phyloP scores from a whole-genome alignment of 2,888 invertebrate genomes.

The Mythimna ferrago region DNA sequence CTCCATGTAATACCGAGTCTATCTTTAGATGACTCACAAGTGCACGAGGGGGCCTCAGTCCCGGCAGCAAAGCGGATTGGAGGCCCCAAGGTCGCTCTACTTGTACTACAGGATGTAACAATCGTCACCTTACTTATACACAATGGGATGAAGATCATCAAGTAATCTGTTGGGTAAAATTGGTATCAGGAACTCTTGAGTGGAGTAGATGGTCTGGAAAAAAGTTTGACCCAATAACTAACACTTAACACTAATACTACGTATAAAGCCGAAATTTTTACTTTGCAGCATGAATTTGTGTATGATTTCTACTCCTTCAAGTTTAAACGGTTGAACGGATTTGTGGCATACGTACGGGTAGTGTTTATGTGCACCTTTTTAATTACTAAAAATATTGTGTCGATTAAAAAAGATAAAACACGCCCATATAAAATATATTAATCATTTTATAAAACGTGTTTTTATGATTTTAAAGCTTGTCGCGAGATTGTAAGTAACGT shows the following conservation, averaged over 20 bases:
- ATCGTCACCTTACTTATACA: conserved; percentile 43
- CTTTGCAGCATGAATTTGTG: too few species aligned
- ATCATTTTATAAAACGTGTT: too few species aligned
- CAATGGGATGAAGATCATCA: conserved; percentile 48
- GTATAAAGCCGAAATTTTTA: background rate
- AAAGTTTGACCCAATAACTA: conserved; percentile 16
- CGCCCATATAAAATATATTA: too few species aligned
- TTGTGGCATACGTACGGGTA: too few species aligned
- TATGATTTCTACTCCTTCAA: too few species aligned
- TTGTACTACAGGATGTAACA: conserved; percentile 50
- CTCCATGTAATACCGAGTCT: conserved; percentile 19
- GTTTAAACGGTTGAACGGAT: too few species aligned
- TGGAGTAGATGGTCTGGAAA: conserved; percentile 10
- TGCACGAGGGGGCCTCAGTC: conserved; percentile 45
- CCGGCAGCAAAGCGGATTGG: conserved; percentile 36
- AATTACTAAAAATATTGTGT: too few species aligned
- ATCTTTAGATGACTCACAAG: conserved; percentile 38
- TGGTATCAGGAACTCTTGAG: conserved; percentile 26
- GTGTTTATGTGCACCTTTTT: too few species aligned
- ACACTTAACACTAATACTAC: background rate
- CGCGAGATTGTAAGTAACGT: too few species aligned
- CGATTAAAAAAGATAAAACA: too few species aligned
- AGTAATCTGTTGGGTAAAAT: conserved; percentile 38
- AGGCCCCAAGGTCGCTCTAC: conserved; percentile 46
- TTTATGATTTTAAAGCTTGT: too few species aligned